Base-by-base conservation (phyloP, 2,888 invertebrate genomes). In the Dasysyrphus tricinctus region DNA sequence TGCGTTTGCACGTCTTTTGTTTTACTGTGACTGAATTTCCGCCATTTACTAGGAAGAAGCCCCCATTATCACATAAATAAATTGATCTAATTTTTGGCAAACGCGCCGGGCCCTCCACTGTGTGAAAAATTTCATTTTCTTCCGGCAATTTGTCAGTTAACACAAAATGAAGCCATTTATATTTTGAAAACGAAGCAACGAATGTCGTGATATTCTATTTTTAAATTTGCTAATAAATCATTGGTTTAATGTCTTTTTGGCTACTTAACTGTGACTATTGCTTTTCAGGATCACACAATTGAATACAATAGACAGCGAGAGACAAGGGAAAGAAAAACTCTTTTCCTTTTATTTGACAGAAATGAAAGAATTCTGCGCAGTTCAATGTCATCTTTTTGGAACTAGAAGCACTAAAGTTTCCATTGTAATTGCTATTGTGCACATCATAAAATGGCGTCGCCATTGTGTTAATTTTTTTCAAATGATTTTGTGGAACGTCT, bases 11-110 rank as follows among this genome's bases (percentile, higher is more conserved):
- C 24, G 24, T 51, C 51, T 51, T 24, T 49, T 47, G 3, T 49
- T 19, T 19, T 6, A 6, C 7, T 51, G 6, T 14, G 14, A 4
- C 7, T 51, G 19, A 29, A 54, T 29, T 29, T 54, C 4, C 29
- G 14, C 3, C 24, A 54, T 29, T 54, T 29, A 54, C 29, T 54
- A 8, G 24, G 24, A 11, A 14, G 14, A 24, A 29, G 54, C 29
- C 14, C 14, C 32, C 3, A 34, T 39, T 16, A 39, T 32, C 14
- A 65, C 32, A 47, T 12, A 19, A 34, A 65, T 19, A 65, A 65
- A 49, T 65, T 65, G 47, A 65, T 65, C 49, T 65, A 47, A 34
- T 65, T 39, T 65, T 65, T 65, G 44, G 47, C 49, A 12, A 49
- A 34, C 4, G 16, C 24, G 2, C 1, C 24, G 3, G 24, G 2